Percentiles rank a stretch among this genome's conserved stretches.
These are phyloP conservation scores for Laterallus jamaicensis DNA, from an alignment of 2,113 vertebrate species.

Conservation along the genomic window DNA sequence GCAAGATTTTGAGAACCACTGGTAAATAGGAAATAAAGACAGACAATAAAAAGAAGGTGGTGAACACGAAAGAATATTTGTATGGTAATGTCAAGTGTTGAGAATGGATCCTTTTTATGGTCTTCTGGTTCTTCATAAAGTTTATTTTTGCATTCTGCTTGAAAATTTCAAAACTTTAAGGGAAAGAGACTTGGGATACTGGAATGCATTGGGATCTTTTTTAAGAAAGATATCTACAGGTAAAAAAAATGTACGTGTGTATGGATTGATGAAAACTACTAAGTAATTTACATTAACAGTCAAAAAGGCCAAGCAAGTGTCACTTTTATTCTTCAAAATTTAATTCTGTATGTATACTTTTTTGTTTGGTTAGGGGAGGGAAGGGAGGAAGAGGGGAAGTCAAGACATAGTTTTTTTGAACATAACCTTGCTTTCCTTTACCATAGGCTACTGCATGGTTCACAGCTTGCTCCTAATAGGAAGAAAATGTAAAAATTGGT, in stretches of 20 bases:
- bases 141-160: background rate
- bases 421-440: background rate
- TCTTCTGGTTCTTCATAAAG: background rate
- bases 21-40: background rate
- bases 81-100: background rate
- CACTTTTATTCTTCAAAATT: background rate
- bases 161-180: background rate
- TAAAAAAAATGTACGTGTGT: background rate
- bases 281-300: slow-evolving; percentile 31
- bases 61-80: background rate
- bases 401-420: background rate
- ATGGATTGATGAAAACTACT: slow-evolving; percentile 4
- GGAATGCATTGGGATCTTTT: background rate
- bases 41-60: background rate
- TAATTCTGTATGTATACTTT: background rate
- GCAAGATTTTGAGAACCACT: background rate
- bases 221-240: background rate
- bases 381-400: too few relatives aligned
- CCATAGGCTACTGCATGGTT: background rate
- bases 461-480: background rate
- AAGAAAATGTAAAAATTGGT: background rate
- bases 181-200: background rate
- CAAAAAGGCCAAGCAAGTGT: background rate
- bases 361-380: background rate
- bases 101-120: background rate